phyloP scores from a whole-genome alignment of 1,140 invertebrate genomes.

The Philopotamus ludificatus region DNA sequence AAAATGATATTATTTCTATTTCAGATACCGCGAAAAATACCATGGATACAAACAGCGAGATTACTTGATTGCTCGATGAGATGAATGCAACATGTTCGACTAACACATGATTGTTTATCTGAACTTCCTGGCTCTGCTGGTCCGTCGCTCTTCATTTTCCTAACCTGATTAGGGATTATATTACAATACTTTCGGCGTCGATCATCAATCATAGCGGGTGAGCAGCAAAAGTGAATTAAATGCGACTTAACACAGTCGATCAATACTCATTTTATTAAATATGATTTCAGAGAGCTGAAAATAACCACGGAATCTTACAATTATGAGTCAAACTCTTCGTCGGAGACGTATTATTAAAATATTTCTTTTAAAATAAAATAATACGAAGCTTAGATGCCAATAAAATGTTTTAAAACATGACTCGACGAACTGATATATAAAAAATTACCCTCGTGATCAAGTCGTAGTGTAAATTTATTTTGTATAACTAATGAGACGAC shows the following conservation, averaged over 20 bases:
- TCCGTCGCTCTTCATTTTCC: slow-evolving; percentile 29
- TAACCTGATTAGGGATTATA: slow-evolving; percentile 10
- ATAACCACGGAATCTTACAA: slow-evolving; percentile 24
- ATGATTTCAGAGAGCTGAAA: slow-evolving; percentile 35
- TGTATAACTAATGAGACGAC: too few species aligned
- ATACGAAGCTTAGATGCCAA: too few species aligned
- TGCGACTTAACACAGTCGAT: neutral
- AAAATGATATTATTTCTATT: too few species aligned
- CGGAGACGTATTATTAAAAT: too few species aligned
- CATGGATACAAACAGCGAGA: slow-evolving; percentile 36
- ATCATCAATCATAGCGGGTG: slow-evolving; percentile 24
- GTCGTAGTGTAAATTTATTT: too few species aligned
- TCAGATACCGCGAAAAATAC: slow-evolving; percentile 37
- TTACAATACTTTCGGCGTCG: slow-evolving; percentile 28
- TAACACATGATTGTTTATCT: slow-evolving; percentile 47
- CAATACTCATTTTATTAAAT: slow-evolving; percentile 11
- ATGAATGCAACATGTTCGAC: slow-evolving; percentile 35
- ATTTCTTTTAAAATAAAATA: too few species aligned
- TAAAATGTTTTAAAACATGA: too few species aligned
- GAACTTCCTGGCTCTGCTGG: slow-evolving; percentile 46
- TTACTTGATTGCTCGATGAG: slow-evolving; percentile 31
- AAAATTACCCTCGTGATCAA: too few species aligned
- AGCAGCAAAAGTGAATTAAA: neutral
- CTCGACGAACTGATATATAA: too few species aligned
- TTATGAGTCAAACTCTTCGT: too few species aligned